These are phyloP conservation scores for Chrysolina haemoptera DNA, from an alignment of 2,888 invertebrate genomes.

Conservation along the genomic window DNA sequence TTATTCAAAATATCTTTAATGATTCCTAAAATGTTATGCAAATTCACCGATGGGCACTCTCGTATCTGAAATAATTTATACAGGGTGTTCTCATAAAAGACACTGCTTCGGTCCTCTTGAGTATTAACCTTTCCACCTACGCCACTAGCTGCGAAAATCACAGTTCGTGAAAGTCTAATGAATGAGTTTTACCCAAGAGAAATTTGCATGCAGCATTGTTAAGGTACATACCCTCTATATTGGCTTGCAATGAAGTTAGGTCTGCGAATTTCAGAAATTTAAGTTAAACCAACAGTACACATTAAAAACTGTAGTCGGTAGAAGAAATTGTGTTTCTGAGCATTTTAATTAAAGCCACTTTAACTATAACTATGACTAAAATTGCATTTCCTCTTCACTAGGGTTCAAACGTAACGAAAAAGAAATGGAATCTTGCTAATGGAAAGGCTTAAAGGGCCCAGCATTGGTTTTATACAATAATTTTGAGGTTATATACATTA, in stretches of 20 bases:
- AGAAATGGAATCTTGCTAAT: slow-evolving; percentile 58
- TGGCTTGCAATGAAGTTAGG: not conserved
- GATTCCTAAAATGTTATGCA: slow-evolving; percentile 1
- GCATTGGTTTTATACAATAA: not conserved
- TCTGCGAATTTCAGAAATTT: not conserved
- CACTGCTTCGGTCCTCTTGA: too few relatives aligned
- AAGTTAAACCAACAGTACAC: not conserved
- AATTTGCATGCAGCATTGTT: not conserved
- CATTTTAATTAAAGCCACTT: slow-evolving; percentile 24
- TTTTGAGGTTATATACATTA: too few relatives aligned
- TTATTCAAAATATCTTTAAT: slow-evolving; percentile 34
- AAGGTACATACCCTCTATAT: slow-evolving; percentile 4
- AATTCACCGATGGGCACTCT: not conserved
- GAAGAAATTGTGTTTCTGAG: slow-evolving; percentile 2
- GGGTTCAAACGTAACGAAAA: slow-evolving; percentile 62
- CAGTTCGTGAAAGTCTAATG: too few relatives aligned
- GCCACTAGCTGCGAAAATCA: too few relatives aligned
- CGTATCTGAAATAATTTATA: not conserved
- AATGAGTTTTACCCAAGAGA: not conserved
- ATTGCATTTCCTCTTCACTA: slow-evolving; percentile 66
- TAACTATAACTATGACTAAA: slow-evolving; percentile 40
- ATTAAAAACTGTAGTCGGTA: slow-evolving; percentile 10
- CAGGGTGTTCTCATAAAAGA: not conserved
- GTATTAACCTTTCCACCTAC: too few relatives aligned
- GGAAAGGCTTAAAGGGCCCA: not conserved